A percentile compares a stretch with the other conserved stretches of the same genome.
Conservation (phyloP, 2,888 invertebrate species). For the Phlogophora meticulosa region DNA sequence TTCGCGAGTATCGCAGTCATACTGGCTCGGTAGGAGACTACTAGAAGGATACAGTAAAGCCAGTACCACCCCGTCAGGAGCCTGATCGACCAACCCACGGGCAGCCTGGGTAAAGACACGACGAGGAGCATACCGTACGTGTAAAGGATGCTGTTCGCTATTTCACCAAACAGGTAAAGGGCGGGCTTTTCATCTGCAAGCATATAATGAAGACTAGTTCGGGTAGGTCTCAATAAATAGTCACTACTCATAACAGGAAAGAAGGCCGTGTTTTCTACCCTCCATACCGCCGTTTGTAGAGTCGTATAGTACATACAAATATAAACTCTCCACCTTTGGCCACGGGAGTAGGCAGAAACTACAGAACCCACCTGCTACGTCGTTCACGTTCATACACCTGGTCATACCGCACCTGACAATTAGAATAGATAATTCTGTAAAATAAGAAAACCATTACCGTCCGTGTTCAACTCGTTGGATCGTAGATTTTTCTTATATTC, state of each 20-base stretch:
- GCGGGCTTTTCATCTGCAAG: constrained; percentile 87
- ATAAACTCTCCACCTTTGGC: no score
- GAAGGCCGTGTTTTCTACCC: background rate
- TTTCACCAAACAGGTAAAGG: constrained; percentile 93
- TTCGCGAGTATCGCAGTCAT: constrained; percentile 96
- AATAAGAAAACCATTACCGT: constrained; percentile 30
- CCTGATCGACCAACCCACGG: constrained; percentile 95
- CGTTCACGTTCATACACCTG: no score
- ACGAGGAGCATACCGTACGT: constrained; percentile 96
- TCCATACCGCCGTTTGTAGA: background rate
- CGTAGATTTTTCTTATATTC: constrained; percentile 70
- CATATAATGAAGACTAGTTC: constrained; percentile 51
- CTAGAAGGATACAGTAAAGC: constrained; percentile 95
- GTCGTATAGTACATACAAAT: background rate
- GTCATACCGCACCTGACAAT: no score
- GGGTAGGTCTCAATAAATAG: constrained; percentile 6
- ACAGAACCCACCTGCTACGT: no score
- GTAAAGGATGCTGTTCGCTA: constrained; percentile 94
- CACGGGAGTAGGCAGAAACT: no score
- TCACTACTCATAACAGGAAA: no score
- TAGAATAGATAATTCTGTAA: no score
- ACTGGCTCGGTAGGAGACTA: constrained; percentile 95
- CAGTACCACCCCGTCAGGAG: constrained; percentile 97
- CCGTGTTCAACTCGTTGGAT: constrained; percentile 35
- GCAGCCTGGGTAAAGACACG: constrained; percentile 94